Evolutionary conservation across 1,140 invertebrate genomes (phyloP).

Genomic region (Colletes gigas): DNA sequence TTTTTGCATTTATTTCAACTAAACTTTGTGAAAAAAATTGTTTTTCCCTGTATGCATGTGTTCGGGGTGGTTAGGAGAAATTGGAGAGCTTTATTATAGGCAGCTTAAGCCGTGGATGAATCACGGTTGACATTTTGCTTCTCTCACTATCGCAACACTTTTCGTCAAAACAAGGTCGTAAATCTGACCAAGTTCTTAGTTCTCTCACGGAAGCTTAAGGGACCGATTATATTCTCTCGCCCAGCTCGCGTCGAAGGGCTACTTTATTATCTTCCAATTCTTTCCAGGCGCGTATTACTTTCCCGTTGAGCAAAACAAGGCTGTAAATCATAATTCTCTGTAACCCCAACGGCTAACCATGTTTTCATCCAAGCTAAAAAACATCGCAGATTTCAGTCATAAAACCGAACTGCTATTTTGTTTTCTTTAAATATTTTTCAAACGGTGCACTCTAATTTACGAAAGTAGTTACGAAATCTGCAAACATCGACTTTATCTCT

Average conservation of each 20-base stretch:
- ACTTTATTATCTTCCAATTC: no score
- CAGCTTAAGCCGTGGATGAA: neutral
- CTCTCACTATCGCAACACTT: neutral
- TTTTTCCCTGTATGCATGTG: neutral
- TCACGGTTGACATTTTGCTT: neutral
- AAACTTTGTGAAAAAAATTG: neutral
- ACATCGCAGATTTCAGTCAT: neutral
- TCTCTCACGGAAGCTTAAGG: neutral
- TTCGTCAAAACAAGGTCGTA: slow-evolving; percentile 21
- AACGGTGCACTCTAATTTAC: no score
- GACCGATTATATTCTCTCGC: neutral
- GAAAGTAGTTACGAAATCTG: neutral
- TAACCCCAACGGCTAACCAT: neutral
- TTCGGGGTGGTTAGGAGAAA: neutral
- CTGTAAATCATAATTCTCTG: slow-evolving; percentile 33
- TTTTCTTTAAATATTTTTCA: neutral
- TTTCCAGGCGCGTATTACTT: neutral
- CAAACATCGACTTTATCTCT: neutral
- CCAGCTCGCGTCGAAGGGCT: neutral
- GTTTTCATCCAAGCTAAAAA: neutral
- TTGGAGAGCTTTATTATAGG: neutral
- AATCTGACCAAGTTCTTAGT: neutral
- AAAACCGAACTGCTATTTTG: no score
- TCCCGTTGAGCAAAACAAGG: slow-evolving; percentile 3
- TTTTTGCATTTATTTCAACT: no score